Base-by-base conservation (phyloP, 2,888 invertebrate species). In the Drosophila paramelanica region DNA sequence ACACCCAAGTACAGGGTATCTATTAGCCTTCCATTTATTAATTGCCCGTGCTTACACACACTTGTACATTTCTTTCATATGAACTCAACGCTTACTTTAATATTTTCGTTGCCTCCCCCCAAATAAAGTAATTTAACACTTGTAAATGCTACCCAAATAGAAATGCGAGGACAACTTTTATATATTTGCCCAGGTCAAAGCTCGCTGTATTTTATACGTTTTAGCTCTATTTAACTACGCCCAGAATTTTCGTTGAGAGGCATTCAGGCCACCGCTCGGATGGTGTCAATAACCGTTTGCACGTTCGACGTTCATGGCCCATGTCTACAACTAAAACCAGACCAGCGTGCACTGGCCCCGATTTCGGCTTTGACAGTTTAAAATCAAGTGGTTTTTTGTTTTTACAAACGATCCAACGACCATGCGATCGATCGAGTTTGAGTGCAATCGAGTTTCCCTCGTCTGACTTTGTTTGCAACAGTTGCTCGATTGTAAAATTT, bases 341-440 rank as follows among this genome's bases (percentile, higher is more conserved):
- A 67, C 53, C 57, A 58, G 39, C 73, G 56, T 67, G 50, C 77
- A 74, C 31, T 77, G 73, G 67, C 74, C 74, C 67, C 67, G 27
- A 65, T 70, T 88, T 79, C 69, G 79, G 74, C 82, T 85, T 70
- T 83, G 82, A 88, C 82, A 88, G 86, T 80, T 78, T 33, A 51
- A 60, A 70, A 70, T 77, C 77, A 81, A 77, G 78, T 70, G 69
- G 17, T 43, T 47, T 67, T 50, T 57, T 45, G 49, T 62, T 61
- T 67, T 47, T 57, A 64, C 65, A 61, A 50, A 49, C 64, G 62
- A 60, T 49, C 75, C 47, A 52, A 51, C 42, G 38, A 47, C 55
- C 53, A 50, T 53, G 27, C 56, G 62, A 68, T 78, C 79, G 57
- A 47, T 78, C 79, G 57, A 47, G 70, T 60, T 62, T 36, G 59